These are phyloP conservation scores for Pocillopora damicornis DNA, from an alignment of 64 coral and sea anemone species.

Conservation along the genomic window DNA sequence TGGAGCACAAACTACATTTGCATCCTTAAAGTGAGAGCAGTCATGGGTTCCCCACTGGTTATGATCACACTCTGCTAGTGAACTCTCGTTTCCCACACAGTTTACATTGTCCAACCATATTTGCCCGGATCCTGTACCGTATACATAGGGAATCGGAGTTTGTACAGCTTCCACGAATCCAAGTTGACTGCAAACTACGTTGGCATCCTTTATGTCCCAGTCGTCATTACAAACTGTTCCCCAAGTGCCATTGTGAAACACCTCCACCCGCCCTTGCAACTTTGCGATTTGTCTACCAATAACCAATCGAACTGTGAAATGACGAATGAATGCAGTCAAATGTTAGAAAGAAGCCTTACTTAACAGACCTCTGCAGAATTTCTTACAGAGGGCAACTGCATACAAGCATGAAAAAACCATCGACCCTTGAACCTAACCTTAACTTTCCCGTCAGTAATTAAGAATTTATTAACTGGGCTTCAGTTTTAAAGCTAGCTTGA, in stretches of 20 bases:
- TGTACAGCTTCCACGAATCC: not conserved
- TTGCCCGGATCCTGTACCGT: not conserved
- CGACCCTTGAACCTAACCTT: too few relatives aligned
- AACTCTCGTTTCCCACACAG: not conserved
- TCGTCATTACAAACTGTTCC: not conserved
- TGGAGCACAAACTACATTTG: too few relatives aligned
- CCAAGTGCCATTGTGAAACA: not conserved
- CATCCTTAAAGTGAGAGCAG: not conserved
- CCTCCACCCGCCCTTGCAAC: not conserved
- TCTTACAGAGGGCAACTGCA: too few relatives aligned
- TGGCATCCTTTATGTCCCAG: conserved; percentile 5
- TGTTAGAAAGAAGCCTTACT: too few relatives aligned
- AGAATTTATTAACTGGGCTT: too few relatives aligned
- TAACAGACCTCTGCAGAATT: too few relatives aligned
- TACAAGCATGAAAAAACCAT: too few relatives aligned
- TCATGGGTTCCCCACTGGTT: not conserved
- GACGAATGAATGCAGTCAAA: too few relatives aligned
- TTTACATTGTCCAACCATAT: conserved; percentile 14
- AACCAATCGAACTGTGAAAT: not conserved
- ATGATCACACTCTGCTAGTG: not conserved
- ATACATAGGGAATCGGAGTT: not conserved
- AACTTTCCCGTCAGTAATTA: too few relatives aligned
- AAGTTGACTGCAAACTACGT: not conserved
- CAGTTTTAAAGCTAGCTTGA: too few relatives aligned
- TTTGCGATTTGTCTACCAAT: not conserved